Base-by-base conservation (phyloP, 1,140 invertebrate genomes). In the Drosophila fuyamai region DNA sequence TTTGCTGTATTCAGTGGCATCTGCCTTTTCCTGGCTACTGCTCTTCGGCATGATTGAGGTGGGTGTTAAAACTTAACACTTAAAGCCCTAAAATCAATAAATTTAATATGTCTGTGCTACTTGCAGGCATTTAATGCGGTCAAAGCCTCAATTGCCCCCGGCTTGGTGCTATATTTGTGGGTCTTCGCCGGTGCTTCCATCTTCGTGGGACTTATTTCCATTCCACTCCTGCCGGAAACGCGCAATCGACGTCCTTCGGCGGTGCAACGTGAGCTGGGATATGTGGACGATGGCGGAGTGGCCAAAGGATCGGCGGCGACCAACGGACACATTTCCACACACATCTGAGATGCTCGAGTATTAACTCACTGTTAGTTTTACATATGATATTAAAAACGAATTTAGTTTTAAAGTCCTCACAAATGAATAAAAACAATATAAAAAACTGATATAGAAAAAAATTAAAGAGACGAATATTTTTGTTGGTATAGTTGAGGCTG, bases 41-140 rank as follows among this genome's bases (percentile, higher is more conserved):
- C 81, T 89, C 10, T 89, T 89, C 5, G 85, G 84, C 32, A 80
- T 89, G 81, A 89, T 89, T 60, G 85, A 90, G 84, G 84, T 79
- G 35, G 60, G 40, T 55, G 12, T 7, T 32, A 7, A 32, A 4
- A 32, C 6, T 32, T 32, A 7, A 32, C 2, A 8, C 8, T 8
- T 6, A 1, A 32, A 32, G 6, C 29, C 6, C 6, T 1, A 6
- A 8, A 1, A 8, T 32, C 3, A 8, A 32, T 32, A 7, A 32
- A 32, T 7, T 23, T 23, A 23, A 23, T 23, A 23, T 23, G 23
- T 32, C 7, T 7, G 29, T 32, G 6, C 8, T 7, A 32, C 8
- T 16, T 55, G 12, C 44, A 88, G 84, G 84, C 56, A 7, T 88
- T 88, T 9, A 89, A 88, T 41, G 80, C 85, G 0, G 76, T 88